phyloP scores from a whole-genome alignment of 2,113 vertebrate species.

The Forbesichthys papilliferus region DNA sequence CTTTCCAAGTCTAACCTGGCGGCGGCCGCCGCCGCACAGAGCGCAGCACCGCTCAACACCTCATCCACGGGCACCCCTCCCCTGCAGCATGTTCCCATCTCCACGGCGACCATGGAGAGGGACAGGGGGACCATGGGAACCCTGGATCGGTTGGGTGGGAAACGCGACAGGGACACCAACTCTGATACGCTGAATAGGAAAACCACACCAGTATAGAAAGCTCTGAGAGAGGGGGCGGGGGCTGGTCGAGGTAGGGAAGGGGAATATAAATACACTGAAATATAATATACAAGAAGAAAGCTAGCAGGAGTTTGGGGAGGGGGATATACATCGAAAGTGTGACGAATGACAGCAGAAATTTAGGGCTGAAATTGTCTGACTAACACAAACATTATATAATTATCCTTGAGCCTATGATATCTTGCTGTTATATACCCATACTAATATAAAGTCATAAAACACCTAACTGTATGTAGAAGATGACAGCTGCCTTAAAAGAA shows the following conservation, averaged over 20 bases:
- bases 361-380: constrained; percentile 32
- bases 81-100: constrained; percentile 63
- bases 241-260: not conserved
- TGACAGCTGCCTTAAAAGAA: constrained; percentile 58
- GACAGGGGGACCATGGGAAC: constrained; percentile 73
- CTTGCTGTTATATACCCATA: constrained; percentile 41
- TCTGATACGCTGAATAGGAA: constrained; percentile 91
- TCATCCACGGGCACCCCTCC: constrained; percentile 72
- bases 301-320: not conserved
- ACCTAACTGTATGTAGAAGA: not conserved
- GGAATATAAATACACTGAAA: not conserved
- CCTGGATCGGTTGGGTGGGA: constrained; percentile 72
- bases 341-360: not conserved
- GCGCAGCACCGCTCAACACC: constrained; percentile 74
- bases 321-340: not conserved
- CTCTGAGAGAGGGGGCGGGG: not conserved
- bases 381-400: constrained; percentile 15
- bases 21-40: constrained; percentile 64
- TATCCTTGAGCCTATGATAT: constrained; percentile 38
- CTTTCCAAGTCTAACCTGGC: constrained; percentile 80
- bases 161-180: constrained; percentile 82
- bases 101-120: constrained; percentile 78
- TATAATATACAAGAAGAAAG: too few species aligned
- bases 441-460: constrained; percentile 39
- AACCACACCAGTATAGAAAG: constrained; percentile 84